Conservation (phyloP, 1,140 invertebrate species). For the Leguminivora glycinivorella region DNA sequence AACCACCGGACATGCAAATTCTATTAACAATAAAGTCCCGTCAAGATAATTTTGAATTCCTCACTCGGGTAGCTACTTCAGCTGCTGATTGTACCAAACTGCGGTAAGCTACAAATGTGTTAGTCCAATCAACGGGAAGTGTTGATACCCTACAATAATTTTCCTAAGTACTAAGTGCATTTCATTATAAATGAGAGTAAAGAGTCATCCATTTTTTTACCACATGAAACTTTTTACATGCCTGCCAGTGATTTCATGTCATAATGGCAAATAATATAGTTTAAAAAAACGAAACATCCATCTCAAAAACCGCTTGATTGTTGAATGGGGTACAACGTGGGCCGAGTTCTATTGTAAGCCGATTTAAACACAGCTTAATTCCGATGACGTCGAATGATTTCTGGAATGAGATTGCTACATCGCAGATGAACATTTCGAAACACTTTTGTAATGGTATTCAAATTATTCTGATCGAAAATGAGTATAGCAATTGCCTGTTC, state of each 20-base stretch:
- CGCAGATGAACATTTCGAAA: slow-evolving; percentile 60
- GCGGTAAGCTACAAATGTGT: slow-evolving; percentile 18
- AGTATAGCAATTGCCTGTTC: slow-evolving; percentile 20
- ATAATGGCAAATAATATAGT: neutral
- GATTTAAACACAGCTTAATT: slow-evolving; percentile 55
- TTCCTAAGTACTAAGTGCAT: neutral
- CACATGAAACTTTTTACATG: neutral
- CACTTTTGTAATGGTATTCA: slow-evolving; percentile 52
- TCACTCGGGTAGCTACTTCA: no score
- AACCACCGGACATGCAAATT: no score
- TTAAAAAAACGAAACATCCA: neutral
- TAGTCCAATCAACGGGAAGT: neutral
- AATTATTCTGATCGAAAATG: slow-evolving; percentile 25
- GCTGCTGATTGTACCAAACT: no score
- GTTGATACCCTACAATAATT: neutral
- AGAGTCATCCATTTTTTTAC: neutral
- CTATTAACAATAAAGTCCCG: no score
- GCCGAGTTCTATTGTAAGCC: slow-evolving; percentile 56
- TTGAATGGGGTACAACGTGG: slow-evolving; percentile 43
- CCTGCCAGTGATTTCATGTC: neutral
- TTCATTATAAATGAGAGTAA: neutral
- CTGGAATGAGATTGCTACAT: slow-evolving; percentile 58
- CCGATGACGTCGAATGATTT: slow-evolving; percentile 65
- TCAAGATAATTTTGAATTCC: no score
- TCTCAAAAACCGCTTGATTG: neutral